Evolutionary conservation across 2,888 invertebrate species (phyloP), one percentile per base, ranked within the genome.

Genomic region (Ophioninae sp.): DNA sequence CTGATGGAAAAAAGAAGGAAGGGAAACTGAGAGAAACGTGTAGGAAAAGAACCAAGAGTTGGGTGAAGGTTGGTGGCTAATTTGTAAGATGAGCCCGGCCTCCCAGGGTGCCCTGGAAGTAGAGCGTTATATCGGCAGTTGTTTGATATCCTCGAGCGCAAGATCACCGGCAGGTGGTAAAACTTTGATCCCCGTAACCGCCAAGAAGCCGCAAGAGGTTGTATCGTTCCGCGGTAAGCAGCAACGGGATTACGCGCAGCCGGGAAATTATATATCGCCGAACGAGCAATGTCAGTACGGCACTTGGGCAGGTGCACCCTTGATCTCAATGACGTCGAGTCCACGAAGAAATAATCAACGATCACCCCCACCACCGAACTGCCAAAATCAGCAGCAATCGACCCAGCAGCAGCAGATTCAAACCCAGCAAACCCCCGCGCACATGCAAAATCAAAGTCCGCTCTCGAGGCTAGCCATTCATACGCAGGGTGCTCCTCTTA

Each of bases 401-500:
- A 61, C 7, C 44, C 88, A 86, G 37, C 87, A 88, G 41, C 84
- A 89, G 37, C 87, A 88, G 39, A 83, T 89, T 65, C 86, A 88
- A 75, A 82, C 86, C 82, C 83, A 86, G 83, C 83, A 82, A 82
- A 71, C 81, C 69, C 86, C 87, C 80, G 79, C 85, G 81, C 89
- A 90, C 85, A 81, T 89, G 79, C 91, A 90, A 76, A 90, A 88
- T 78, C 94, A 90, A 39, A 91, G 94, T 86, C 95, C 95, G 64
- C 95, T 97, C 85, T 95, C 97, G 10, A 95, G 96, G 88, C 93
- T 97, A 85, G 97, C 97, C 17, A 96, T 96, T 90, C 97, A 97
- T 92, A 96, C 97, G 6, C 97, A 97, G 91, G 97, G 97, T 64
- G 96, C 96, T 65, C 97, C 97, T n/a, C 94, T 97, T 85, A 96